These are phyloP conservation scores for Stegodyphus dumicola DNA, from an alignment of 1,140 invertebrate species.

Conservation along the genomic window DNA sequence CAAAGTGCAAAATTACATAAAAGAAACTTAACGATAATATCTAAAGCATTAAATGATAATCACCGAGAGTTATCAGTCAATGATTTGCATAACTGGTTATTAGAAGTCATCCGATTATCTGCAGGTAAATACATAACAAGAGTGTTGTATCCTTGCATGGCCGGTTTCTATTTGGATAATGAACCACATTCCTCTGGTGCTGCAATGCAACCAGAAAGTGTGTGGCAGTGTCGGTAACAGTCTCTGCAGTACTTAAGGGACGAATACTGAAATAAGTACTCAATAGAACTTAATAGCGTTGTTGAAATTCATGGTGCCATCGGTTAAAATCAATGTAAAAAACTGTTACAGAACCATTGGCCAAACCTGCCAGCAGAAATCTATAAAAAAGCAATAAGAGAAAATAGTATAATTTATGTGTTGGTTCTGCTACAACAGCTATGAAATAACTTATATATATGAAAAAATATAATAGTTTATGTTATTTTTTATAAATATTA, in stretches of 20 bases:
- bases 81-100: slow-evolving; percentile 29
- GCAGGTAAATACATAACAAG: slow-evolving; percentile 27
- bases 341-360: slow-evolving; percentile 96
- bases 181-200: not conserved
- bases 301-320: slow-evolving; percentile 99
- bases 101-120: slow-evolving; percentile 36
- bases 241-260: slow-evolving; percentile 21
- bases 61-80: slow-evolving; percentile 20
- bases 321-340: slow-evolving; percentile 99
- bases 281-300: slow-evolving; percentile 71
- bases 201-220: slow-evolving; percentile 17
- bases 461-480: too few species aligned
- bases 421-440: too few species aligned
- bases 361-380: slow-evolving; percentile 94
- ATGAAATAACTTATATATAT: too few species aligned
- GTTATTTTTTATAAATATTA: too few species aligned
- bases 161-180: slow-evolving; percentile 36
- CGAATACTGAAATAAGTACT: slow-evolving; percentile 36
- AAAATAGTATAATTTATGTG: too few species aligned
- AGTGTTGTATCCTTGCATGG: slow-evolving; percentile 46
- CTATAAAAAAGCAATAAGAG: slow-evolving; percentile 70
- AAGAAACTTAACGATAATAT: slow-evolving; percentile 11
- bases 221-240: slow-evolving; percentile 7
- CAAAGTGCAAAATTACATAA: slow-evolving; percentile 26
- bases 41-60: slow-evolving; percentile 23